phyloP scores from a whole-genome alignment of 2,888 invertebrate species.

The Drosophila imparisetae region DNA sequence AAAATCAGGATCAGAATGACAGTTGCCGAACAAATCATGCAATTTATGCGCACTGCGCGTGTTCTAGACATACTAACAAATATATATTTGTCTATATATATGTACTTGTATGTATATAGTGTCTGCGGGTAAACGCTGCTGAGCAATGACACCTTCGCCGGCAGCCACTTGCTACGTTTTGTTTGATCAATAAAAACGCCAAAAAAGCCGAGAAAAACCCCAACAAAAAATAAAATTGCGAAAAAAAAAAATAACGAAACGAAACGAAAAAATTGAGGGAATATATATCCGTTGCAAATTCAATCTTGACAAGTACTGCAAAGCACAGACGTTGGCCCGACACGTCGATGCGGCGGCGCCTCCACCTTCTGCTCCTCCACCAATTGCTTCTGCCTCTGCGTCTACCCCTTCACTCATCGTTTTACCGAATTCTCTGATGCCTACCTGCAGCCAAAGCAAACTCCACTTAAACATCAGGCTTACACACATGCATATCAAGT shows the following conservation, averaged over 20 bases:
- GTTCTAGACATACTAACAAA: slow-evolving; percentile 17
- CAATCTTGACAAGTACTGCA: slow-evolving; percentile 81
- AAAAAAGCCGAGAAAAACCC: slow-evolving; percentile 43
- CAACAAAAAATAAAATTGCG: slow-evolving; percentile 28
- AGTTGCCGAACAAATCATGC: slow-evolving; percentile 77
- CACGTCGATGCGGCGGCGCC: slow-evolving; percentile 39
- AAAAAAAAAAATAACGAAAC: slow-evolving; percentile 7
- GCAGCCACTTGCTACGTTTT: slow-evolving; percentile 77
- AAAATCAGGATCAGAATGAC: slow-evolving; percentile 55
- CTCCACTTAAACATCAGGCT: slow-evolving; percentile 71
- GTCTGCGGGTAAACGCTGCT: slow-evolving; percentile 28
- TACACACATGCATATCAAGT: slow-evolving; percentile 55
- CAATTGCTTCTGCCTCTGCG: not conserved
- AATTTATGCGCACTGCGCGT: slow-evolving; percentile 77
- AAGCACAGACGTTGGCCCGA: slow-evolving; percentile 64
- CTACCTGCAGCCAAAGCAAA: slow-evolving; percentile 61
- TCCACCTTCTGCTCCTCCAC: not conserved
- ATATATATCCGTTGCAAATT: slow-evolving; percentile 68
- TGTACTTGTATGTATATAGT: not conserved
- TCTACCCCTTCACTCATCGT: slow-evolving; percentile 43
- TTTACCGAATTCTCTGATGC: slow-evolving; percentile 44
- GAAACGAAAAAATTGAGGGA: slow-evolving; percentile 23
- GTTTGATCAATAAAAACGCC: slow-evolving; percentile 83
- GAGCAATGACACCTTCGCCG: slow-evolving; percentile 76
- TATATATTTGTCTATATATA: slow-evolving; percentile 10